Percentiles rank a stretch among this genome's conserved stretches.
These are phyloP conservation scores for Agelastica alni DNA, from an alignment of 2,888 invertebrate species.

Conservation along the genomic window DNA sequence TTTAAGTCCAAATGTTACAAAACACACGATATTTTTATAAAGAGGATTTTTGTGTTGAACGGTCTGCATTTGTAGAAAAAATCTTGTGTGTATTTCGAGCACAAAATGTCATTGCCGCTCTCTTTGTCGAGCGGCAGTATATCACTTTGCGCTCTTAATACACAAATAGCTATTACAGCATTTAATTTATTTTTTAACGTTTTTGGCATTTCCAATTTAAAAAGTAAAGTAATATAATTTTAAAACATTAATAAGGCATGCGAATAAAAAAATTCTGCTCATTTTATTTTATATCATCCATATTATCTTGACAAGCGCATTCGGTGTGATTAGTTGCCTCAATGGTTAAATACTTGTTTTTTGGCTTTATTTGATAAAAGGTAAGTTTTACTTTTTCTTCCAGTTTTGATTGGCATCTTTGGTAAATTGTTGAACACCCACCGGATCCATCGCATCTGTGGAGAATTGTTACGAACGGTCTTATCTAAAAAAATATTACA, in stretches of 20 bases:
- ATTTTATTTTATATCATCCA: neutral
- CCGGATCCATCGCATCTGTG: slow-evolving; percentile 19
- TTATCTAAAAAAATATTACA: slow-evolving; percentile 6
- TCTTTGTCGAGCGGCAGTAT: too few relatives aligned
- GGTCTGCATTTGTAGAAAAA: too few relatives aligned
- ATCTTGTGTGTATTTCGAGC: too few relatives aligned
- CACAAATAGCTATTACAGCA: too few relatives aligned
- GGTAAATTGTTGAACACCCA: slow-evolving; percentile 4
- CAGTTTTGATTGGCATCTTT: slow-evolving; percentile 7
- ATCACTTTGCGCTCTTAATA: too few relatives aligned
- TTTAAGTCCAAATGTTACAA: too few relatives aligned
- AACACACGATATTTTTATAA: too few relatives aligned
- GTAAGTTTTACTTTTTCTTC: neutral
- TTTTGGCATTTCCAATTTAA: neutral
- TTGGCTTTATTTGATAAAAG: neutral
- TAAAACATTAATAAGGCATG: neutral
- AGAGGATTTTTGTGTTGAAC: too few relatives aligned
- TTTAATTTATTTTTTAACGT: neutral
- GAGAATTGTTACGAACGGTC: slow-evolving; percentile 9
- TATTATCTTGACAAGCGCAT: neutral
- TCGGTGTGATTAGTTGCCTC: neutral
- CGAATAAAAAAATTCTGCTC: neutral
- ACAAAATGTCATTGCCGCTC: too few relatives aligned
- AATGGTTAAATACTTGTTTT: neutral
- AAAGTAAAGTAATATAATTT: neutral